Evolutionary conservation across 2,113 vertebrate species (phyloP).

Genomic region (Perccottus glenii): DNA sequence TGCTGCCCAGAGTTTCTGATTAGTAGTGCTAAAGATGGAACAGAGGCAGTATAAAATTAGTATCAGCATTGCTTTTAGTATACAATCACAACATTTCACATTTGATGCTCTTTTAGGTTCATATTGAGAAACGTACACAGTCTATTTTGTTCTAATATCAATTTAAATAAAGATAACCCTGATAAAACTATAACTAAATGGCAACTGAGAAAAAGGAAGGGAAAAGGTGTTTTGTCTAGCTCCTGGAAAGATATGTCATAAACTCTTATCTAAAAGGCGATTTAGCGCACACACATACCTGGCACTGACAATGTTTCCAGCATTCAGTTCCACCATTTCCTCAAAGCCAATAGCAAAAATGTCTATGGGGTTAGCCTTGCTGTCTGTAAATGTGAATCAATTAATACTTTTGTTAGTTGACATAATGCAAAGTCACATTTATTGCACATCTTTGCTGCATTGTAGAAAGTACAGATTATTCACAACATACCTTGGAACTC

Average conservation of each 20-base stretch:
- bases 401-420: not conserved
- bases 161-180: too few species aligned
- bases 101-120: too few species aligned
- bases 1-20: conserved; percentile 97
- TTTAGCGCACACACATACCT: conserved; percentile 80
- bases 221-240: not conserved
- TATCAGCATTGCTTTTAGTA: not conserved
- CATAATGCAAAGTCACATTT: not conserved
- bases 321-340: conserved; percentile 99
- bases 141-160: too few species aligned
- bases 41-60: not conserved
- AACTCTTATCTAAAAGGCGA: not conserved
- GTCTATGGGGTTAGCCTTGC: conserved; percentile 88
- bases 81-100: too few species aligned
- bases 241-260: not conserved
- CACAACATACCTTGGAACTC: conserved; percentile 89
- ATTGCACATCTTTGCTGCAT: not conserved
- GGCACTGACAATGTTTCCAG: conserved; percentile 97
- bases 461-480: not conserved
- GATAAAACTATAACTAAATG: not conserved
- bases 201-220: not conserved
- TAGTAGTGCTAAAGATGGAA: conserved; percentile 88
- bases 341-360: conserved; percentile 99
- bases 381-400: conserved; percentile 75
- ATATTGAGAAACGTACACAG: too few species aligned